A percentile compares a stretch with the other conserved stretches of the same genome.
These are phyloP conservation scores for Patella depressa DNA, from an alignment of 2,888 invertebrate species.

Conservation along the genomic window DNA sequence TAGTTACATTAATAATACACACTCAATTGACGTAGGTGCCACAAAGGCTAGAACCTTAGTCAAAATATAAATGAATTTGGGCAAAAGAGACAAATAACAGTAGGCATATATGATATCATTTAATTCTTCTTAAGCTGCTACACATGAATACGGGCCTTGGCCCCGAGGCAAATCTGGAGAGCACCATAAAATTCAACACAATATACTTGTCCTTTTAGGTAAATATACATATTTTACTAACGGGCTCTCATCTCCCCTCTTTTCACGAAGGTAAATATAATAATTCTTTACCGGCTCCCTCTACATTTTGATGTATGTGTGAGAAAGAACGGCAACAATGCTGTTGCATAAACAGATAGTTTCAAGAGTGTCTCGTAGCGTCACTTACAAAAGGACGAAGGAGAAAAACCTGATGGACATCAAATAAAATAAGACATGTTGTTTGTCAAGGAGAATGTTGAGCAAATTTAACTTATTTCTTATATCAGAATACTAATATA, in stretches of 20 bases:
- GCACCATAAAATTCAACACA: neutral
- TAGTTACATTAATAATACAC: neutral
- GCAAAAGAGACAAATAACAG: neutral
- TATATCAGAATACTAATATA: neutral
- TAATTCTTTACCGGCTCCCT: slow-evolving; percentile 3
- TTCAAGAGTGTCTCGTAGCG: neutral
- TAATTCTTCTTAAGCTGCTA: neutral
- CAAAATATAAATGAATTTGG: neutral
- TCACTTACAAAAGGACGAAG: neutral
- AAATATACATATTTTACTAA: slow-evolving; percentile 1
- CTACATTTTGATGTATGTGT: slow-evolving; percentile 4
- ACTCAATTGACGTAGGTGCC: slow-evolving; percentile 1
- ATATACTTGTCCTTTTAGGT: neutral
- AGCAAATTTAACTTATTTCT: slow-evolving; percentile 12
- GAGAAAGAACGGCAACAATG: neutral
- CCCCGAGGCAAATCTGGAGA: neutral
- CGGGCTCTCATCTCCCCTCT: neutral
- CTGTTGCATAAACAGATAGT: slow-evolving; percentile 7
- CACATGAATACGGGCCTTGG: neutral
- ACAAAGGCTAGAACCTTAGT: neutral
- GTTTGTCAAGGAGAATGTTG: neutral
- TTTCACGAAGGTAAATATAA: slow-evolving; percentile 5
- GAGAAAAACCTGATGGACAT: neutral
- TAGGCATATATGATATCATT: neutral
- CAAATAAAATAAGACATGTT: neutral